Percentiles rank a stretch among this genome's conserved stretches.
These are phyloP conservation scores for Andrena dorsata DNA, from an alignment of 2,888 invertebrate genomes.

Conservation along the genomic window DNA sequence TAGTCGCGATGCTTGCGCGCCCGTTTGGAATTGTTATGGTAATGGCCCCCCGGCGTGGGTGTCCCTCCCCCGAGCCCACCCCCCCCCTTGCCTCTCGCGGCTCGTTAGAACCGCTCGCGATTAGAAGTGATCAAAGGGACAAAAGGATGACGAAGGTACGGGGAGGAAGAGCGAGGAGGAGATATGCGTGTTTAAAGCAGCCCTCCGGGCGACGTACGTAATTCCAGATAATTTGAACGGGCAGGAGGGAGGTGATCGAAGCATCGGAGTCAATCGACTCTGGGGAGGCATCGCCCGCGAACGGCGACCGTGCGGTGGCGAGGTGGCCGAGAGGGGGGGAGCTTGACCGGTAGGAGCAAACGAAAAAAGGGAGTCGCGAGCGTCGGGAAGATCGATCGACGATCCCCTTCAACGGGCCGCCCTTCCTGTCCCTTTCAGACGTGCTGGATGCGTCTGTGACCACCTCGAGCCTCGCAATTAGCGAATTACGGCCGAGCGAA, in stretches of 20 bases:
- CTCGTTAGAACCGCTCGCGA: slow-evolving; percentile 15
- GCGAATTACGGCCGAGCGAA: slow-evolving; percentile 79
- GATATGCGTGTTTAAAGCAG: slow-evolving; percentile 7
- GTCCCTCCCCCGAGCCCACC: neutral
- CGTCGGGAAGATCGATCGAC: slow-evolving; percentile 75
- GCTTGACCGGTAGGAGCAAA: slow-evolving; percentile 10
- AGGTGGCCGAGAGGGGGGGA: slow-evolving; percentile 3
- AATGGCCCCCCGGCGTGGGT: slow-evolving; percentile 23
- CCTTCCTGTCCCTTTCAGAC: slow-evolving; percentile 63
- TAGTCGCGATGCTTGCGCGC: slow-evolving; percentile 26
- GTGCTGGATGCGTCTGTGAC: slow-evolving; percentile 54
- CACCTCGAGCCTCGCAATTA: slow-evolving; percentile 78
- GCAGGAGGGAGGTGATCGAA: slow-evolving; percentile 16
- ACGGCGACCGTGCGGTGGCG: slow-evolving; percentile 41
- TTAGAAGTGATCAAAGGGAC: slow-evolving; percentile 22
- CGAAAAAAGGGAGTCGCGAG: slow-evolving; percentile 70
- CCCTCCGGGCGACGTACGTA: slow-evolving; percentile 36
- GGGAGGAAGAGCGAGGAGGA: neutral
- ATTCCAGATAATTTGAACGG: slow-evolving; percentile 49
- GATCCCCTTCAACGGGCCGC: slow-evolving; percentile 68
- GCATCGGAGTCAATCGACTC: slow-evolving; percentile 35
- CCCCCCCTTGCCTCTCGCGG: slow-evolving; percentile 3
- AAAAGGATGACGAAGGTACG: neutral
- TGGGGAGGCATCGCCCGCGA: slow-evolving; percentile 24
- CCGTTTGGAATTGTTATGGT: slow-evolving; percentile 51